Evolutionary conservation across 2,888 invertebrate species (phyloP).

Genomic region (Noctua janthina): DNA sequence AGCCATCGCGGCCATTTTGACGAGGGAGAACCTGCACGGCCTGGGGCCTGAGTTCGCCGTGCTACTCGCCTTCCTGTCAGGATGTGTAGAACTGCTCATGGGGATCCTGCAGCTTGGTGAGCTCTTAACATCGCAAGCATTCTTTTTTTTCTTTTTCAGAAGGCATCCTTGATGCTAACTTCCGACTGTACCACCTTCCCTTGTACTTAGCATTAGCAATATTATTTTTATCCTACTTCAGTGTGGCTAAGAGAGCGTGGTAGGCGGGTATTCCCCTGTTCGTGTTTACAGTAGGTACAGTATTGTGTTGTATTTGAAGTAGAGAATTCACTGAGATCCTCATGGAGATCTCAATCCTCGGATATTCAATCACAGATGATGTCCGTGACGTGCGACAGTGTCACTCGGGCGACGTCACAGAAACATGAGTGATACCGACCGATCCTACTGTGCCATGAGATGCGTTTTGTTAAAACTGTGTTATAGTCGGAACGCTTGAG

Average conservation of each 20-base stretch:
- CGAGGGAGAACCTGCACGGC: slow-evolving; percentile 93
- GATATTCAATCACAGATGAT: background rate
- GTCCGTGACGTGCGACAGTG: slow-evolving; percentile 1
- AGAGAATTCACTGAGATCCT: background rate
- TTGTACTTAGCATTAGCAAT: background rate
- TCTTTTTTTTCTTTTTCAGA: no score
- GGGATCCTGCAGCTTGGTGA: slow-evolving; percentile 93
- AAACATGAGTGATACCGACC: background rate
- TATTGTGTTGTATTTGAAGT: background rate
- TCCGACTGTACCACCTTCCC: background rate
- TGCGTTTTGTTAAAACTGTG: slow-evolving; percentile 21
- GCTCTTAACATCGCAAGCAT: slow-evolving; percentile 38
- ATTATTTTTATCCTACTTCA: background rate
- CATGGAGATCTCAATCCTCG: no score
- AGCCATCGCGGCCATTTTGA: slow-evolving; percentile 95
- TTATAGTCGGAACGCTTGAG: slow-evolving; percentile 30
- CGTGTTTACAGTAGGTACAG: background rate
- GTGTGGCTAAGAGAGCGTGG: background rate
- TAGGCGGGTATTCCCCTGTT: background rate
- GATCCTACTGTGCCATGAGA: slow-evolving; percentile 31
- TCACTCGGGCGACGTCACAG: background rate
- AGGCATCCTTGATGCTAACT: background rate
- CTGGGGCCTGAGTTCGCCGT: slow-evolving; percentile 93
- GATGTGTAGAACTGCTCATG: slow-evolving; percentile 93
- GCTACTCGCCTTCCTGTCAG: slow-evolving; percentile 93